Base-by-base conservation (phyloP, 2,888 invertebrate genomes). In the Trisateles emortualis region DNA sequence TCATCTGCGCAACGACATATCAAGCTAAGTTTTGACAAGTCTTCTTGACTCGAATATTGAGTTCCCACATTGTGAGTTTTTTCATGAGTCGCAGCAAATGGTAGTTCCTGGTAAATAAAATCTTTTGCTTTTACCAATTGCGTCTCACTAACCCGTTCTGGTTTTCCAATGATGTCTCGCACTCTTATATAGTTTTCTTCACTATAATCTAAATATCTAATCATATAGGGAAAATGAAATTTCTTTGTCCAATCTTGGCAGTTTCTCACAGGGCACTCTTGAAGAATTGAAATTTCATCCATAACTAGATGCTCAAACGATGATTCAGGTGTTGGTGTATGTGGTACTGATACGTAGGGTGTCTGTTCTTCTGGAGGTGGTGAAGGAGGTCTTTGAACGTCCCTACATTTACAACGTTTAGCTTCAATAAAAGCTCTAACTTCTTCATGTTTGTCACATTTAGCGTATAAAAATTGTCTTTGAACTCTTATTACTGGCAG, bases 11-110 rank as follows among this genome's bases (percentile, higher is more conserved):
- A 90, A 0, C 78, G 67, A 57, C 90, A 90, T 19, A 52, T 53
- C n/a, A 64, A 39, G 50, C 74, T 59, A 38, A 72, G 52, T 2
- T 57, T 19, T 48, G 56, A 41, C 3, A 87, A 11, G 36, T 85
- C 79, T 73, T 90, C 90, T 72, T 83, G 82, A 46, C 86, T 88
- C 0, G 88, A 89, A 74, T 81, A 92, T 64, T 92, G 92, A 19
- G 91, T 90, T 17, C 72, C 86, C 3, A 76, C 73, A 29, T 79
- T 77, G 22, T 76, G 84, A 65, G 59, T 72, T 16, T 55, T 73
- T 63, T 90, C 87, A 44, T 76, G 80, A 4, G 87, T 89, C 44
- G 64, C 74, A 13, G 80, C 64, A 79, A 90, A 92, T 14, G 81
- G 87, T 36, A 89, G 51, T 46, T 86, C 79, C 38, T 60, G 61